Evolutionary conservation across 2,797 vertebrate species (phyloP).

Genomic region (Sebastiscus albofasciatus): DNA sequence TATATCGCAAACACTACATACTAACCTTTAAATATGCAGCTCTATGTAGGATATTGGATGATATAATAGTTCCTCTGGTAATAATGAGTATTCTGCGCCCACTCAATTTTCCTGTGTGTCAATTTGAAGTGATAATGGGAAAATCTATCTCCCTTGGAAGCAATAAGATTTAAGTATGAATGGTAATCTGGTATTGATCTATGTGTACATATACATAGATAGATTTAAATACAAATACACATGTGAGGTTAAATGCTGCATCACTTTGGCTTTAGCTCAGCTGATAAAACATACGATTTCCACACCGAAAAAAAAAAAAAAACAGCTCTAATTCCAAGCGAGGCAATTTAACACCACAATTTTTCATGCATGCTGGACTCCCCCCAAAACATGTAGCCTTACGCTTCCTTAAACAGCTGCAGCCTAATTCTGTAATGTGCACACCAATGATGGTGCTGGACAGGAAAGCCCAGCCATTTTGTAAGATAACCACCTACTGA

Average conservation of each 20-base stretch:
- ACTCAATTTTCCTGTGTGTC: not conserved
- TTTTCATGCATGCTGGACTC: slow-evolving; percentile 31
- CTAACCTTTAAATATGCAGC: not conserved
- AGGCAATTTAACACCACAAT: slow-evolving; percentile 16
- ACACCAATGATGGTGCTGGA: slow-evolving; percentile 13
- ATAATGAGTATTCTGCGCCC: not conserved
- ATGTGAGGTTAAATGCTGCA: not conserved
- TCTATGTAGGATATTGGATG: not conserved
- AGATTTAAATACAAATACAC: not conserved
- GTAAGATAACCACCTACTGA: slow-evolving; percentile 22
- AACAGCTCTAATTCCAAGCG: slow-evolving; percentile 2
- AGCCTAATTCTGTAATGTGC: slow-evolving; percentile 23
- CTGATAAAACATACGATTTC: slow-evolving; percentile 6
- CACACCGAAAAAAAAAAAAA: not conserved
- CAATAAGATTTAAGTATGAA: not conserved
- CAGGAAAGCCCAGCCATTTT: slow-evolving; percentile 1
- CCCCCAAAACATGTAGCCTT: slow-evolving; percentile 13
- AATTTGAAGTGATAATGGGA: not conserved
- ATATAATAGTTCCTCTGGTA: not conserved
- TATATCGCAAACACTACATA: not conserved
- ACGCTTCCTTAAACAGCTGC: slow-evolving; percentile 25
- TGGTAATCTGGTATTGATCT: not conserved
- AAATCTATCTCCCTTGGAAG: not conserved
- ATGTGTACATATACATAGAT: not conserved
- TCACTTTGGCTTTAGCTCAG: not conserved